Evolutionary conservation across 2,797 vertebrate species (phyloP), one percentile per base, ranked within the genome.

Genomic region (Pelodytes ibericus): DNA sequence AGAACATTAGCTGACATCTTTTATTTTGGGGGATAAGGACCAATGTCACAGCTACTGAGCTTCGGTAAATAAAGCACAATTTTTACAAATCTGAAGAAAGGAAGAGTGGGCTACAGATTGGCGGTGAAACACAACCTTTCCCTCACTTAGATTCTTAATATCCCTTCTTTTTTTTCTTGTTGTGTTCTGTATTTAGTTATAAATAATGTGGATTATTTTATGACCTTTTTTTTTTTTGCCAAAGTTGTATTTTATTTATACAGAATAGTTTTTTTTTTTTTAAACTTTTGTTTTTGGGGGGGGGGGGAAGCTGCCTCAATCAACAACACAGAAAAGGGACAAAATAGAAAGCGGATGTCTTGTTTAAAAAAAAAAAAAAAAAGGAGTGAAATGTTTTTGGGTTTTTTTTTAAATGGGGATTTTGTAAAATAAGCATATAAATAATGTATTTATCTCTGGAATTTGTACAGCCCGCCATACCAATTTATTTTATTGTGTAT

Each of bases 401-500:
- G n/a, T n/a, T n/a, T n/a, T n/a, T n/a, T n/a, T n/a, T n/a, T n/a
- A 65, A 65, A 47, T 79, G 89, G 92, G 93, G 91, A 92, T 92
- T 92, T 91, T 96, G 95, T 96, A 95, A 96, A 93, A 95, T 95
- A 95, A 93, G 90, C 93, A 90, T 96, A 95, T 96, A 98, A 96
- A 97, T 97, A 96, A 94, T 96, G 95, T 96, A 96, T 97, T 96
- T 97, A 96, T 96, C 95, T 94, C 92, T 92, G 92, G 91, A 93
- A 94, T 94, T 96, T 96, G 96, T 96, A 95, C 93, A 95, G 89
- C 88, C 82, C 87, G 89, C 77, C 87, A 85, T 84, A n/a, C 87
- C 72, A 83, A 84, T 94, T 95, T 92, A 92, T 95, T 96, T 95
- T 95, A 93, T 94, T 94, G 94, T 95, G 94, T 95, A 93, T 87